Base-by-base conservation (phyloP, 2,888 invertebrate species). In the Agonopterix heracliana region DNA sequence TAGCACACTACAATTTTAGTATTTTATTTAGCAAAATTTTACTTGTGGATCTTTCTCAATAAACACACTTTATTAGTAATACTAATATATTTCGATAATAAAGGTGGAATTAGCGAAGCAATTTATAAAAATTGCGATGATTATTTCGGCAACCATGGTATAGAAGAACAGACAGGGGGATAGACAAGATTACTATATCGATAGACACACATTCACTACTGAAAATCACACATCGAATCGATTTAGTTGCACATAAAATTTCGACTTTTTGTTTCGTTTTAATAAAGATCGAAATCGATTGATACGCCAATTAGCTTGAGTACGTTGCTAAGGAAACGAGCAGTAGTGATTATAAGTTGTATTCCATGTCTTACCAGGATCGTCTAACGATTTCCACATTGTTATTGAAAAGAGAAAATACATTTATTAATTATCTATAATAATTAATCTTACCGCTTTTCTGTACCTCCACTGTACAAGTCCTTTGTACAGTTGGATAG, bases 381-480 rank as follows among this genome's bases (percentile, higher is more conserved):
- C 86, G 66, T 87, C 87, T 87, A 85, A 72, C 68, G 77, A 41
- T 71, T 76, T 76, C 86, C 84, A 82, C 56, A 76, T 80, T 71
- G 84, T 81, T 77, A 79, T 79, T 85, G 84, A 77, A 87, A 84
- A 85, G 68, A 80, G 75, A 86, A 84, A 84, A 82, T 69, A 79
- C 67, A 78, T 63, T 59, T 13, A 45, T 45, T 45, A 45, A 45
- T 17, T 10, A 43, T 26, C 34, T 26, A 26, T 1, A 26, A 26
- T 26, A 26, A 26, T 26, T 7, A 34, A 26, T 43, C 11, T 2
- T 41, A 41, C 41, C 41, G 12, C 41, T 8, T 10, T 26, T 26
- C 26, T 26, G 26, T 5, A 26, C 26, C 1, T 26, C 7, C 26
- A 26, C 26, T 26, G 26, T 26, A 26, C 26, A 26, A 5, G 26